Conservation (phyloP, 2,888 invertebrate species). For the Acanthococcus lagerstroemiae region DNA sequence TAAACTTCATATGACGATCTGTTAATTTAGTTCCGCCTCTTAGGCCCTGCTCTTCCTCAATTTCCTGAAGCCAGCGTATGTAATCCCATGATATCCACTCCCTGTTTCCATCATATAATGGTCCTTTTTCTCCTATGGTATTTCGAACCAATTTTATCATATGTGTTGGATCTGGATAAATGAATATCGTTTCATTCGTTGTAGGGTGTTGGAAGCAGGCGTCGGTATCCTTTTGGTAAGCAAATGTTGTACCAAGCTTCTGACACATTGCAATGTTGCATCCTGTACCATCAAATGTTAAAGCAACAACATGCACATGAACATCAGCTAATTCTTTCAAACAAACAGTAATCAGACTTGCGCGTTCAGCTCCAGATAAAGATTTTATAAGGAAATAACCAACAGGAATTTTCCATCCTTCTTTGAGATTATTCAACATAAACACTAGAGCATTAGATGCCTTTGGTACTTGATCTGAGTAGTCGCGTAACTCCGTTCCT, state of each 20-base stretch:
- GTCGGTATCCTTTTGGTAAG: background rate
- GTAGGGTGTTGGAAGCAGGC: conserved; percentile 31
- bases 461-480: background rate
- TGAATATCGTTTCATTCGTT: conserved; percentile 31
- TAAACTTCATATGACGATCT: conserved; percentile 28
- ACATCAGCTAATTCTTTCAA: conserved; percentile 20
- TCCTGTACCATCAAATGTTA: conserved; percentile 33
- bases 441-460: conserved; percentile 4
- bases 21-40: conserved; percentile 33
- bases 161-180: conserved; percentile 34
- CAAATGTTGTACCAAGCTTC: conserved; percentile 23
- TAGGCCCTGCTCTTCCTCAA: conserved; percentile 29
- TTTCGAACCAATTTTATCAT: conserved; percentile 1
- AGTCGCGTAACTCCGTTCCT: background rate
- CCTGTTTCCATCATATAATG: background rate
- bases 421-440: conserved; percentile 5
- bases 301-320: conserved; percentile 11
- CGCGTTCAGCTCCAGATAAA: background rate
- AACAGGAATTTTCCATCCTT: conserved; percentile 25
- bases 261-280: conserved; percentile 27
- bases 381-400: conserved; percentile 20
- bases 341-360: conserved; percentile 1
- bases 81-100: conserved; percentile 32
- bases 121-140: background rate
- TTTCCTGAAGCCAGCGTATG: conserved; percentile 32